Evolutionary conservation across 2,888 invertebrate species (phyloP).

Genomic region (Spodoptera littoralis): DNA sequence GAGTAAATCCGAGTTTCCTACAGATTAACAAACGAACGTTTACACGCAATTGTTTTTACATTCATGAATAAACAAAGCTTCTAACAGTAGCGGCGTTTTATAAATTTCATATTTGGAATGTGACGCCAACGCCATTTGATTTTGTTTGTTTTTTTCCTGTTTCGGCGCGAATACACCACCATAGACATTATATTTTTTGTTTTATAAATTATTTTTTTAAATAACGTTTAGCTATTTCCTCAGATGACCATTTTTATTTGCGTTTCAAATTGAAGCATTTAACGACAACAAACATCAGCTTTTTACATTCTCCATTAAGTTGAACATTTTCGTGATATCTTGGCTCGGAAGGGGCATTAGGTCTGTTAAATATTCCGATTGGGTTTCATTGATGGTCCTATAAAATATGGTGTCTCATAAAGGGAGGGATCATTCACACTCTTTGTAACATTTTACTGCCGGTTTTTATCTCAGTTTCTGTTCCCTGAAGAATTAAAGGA

Average conservation of each 20-base stretch:
- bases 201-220: too few species aligned
- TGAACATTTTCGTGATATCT: constrained; percentile 30
- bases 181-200: too few species aligned
- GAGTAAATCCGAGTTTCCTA: constrained; percentile 7
- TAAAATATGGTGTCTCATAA: constrained; percentile 59
- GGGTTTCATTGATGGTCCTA: constrained; percentile 54
- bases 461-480: constrained; percentile 32
- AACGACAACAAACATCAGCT: constrained; percentile 26
- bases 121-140: constrained; percentile 1
- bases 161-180: background rate
- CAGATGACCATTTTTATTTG: background rate
- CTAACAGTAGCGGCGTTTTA: background rate
- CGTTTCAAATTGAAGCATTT: background rate
- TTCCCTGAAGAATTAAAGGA: constrained; percentile 16
- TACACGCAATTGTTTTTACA: constrained; percentile 13
- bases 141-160: background rate
- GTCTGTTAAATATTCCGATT: constrained; percentile 57
- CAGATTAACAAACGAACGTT: constrained; percentile 14
- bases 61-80: constrained; percentile 18
- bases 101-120: constrained; percentile 7
- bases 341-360: constrained; percentile 34
- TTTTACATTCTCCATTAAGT: constrained; percentile 45
- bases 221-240: too few species aligned
- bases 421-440: constrained; percentile 58
- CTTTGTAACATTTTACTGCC: constrained; percentile 62